phyloP scores from a whole-genome alignment of 2,888 invertebrate species.

The Slavum lentiscoides region DNA sequence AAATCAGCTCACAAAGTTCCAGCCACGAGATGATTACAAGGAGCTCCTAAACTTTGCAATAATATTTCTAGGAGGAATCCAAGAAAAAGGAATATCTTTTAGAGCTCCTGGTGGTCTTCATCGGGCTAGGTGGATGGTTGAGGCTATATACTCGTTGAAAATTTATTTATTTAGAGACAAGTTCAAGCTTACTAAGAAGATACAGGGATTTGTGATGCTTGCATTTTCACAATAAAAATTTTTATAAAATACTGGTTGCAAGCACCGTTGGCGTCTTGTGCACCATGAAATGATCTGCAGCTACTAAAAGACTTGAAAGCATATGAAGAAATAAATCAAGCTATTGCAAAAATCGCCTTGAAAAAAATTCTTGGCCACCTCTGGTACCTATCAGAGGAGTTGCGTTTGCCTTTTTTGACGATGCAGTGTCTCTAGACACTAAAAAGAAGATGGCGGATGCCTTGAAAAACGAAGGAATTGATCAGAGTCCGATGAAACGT shows the following conservation, averaged over 20 bases:
- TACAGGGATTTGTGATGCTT: no score
- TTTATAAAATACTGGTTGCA: neutral
- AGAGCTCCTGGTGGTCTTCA: slow-evolving; percentile 56
- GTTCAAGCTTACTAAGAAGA: neutral
- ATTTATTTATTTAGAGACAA: neutral
- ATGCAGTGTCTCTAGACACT: neutral
- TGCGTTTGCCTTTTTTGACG: neutral
- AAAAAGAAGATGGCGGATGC: neutral
- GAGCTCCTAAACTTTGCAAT: neutral
- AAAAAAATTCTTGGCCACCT: neutral
- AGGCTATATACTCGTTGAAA: slow-evolving; percentile 52
- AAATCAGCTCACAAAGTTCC: neutral
- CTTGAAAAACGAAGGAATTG: neutral
- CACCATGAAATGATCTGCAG: neutral
- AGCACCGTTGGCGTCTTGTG: neutral
- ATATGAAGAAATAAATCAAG: neutral
- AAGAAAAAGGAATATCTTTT: neutral
- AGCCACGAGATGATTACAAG: neutral
- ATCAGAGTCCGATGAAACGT: neutral
- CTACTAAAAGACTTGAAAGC: neutral
- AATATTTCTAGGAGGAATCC: neutral
- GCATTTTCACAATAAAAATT: neutral
- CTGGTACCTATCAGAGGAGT: neutral
- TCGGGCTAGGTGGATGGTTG: slow-evolving; percentile 56
- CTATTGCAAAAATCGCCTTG: neutral